Conservation (phyloP, 2,113 vertebrate species). For the Gracilinanus agilis region DNA sequence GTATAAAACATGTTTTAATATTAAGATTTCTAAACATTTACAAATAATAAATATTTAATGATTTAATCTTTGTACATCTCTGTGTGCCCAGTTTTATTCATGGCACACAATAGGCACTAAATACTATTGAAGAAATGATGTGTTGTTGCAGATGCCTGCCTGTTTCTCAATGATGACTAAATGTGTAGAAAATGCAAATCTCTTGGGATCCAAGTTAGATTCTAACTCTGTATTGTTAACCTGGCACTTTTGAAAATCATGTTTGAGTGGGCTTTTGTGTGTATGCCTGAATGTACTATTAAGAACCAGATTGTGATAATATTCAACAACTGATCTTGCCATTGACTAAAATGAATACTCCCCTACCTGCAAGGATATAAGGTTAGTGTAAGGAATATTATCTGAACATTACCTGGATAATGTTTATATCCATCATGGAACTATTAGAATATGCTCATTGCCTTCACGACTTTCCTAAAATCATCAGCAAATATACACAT, state of each 20-base stretch:
- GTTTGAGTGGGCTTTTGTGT: neutral
- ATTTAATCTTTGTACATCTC: no score
- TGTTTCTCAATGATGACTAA: neutral
- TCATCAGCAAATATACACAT: neutral
- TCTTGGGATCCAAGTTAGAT: neutral
- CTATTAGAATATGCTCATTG: neutral
- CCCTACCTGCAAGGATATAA: neutral
- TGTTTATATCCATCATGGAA: neutral
- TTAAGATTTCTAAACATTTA: no score
- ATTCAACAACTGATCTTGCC: neutral
- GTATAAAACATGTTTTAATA: no score
- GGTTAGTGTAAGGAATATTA: neutral
- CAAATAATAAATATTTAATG: no score
- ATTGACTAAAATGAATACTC: neutral
- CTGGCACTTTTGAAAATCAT: neutral
- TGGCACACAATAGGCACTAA: neutral
- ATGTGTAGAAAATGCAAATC: neutral
- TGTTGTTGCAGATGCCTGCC: neutral
- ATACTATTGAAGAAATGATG: neutral
- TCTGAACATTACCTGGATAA: neutral
- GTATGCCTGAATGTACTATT: neutral
- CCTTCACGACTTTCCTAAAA: neutral
- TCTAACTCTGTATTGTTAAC: neutral
- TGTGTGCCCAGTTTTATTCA: no score
- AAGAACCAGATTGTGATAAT: neutral